A percentile compares a stretch with the other conserved stretches of the same genome.
phyloP scores from a whole-genome alignment of 2,888 invertebrate genomes.

The Scrobipalpa atriplicella region DNA sequence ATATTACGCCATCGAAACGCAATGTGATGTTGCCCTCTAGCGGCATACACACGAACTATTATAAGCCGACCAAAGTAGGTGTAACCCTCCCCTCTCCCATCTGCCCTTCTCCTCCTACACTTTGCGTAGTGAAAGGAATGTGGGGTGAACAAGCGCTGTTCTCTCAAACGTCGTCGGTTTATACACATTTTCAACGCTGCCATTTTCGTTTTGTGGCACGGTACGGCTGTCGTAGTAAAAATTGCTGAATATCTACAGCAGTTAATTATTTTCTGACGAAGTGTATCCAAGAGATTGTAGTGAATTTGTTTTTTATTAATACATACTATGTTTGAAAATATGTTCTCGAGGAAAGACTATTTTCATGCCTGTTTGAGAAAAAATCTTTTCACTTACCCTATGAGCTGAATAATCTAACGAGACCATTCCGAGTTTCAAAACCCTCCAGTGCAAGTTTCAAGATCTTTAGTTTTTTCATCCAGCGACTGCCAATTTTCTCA shows the following conservation, averaged over 20 bases:
- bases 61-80: slow-evolving; percentile 38
- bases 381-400: too few species aligned
- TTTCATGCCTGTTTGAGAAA: too few species aligned
- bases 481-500: too few species aligned
- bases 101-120: slow-evolving; percentile 25
- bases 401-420: too few species aligned
- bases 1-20: slow-evolving; percentile 19
- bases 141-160: slow-evolving; percentile 22
- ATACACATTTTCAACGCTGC: slow-evolving; percentile 70
- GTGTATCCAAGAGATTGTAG: slow-evolving; percentile 51
- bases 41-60: slow-evolving; percentile 36
- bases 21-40: slow-evolving; percentile 30
- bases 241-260: slow-evolving; percentile 54
- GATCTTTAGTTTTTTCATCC: too few species aligned
- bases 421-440: too few species aligned
- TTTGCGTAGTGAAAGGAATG: slow-evolving; percentile 24
- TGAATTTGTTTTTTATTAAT: slow-evolving; percentile 55
- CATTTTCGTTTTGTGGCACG: slow-evolving; percentile 82
- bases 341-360: too few species aligned
- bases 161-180: slow-evolving; percentile 40
- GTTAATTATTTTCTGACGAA: slow-evolving; percentile 50
- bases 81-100: slow-evolving; percentile 17
- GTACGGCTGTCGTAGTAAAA: slow-evolving; percentile 70
- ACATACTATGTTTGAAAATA: too few species aligned
- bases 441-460: too few species aligned